Conservation (phyloP, 1,140 invertebrate genomes). For the Eupristina koningsbergeri region DNA sequence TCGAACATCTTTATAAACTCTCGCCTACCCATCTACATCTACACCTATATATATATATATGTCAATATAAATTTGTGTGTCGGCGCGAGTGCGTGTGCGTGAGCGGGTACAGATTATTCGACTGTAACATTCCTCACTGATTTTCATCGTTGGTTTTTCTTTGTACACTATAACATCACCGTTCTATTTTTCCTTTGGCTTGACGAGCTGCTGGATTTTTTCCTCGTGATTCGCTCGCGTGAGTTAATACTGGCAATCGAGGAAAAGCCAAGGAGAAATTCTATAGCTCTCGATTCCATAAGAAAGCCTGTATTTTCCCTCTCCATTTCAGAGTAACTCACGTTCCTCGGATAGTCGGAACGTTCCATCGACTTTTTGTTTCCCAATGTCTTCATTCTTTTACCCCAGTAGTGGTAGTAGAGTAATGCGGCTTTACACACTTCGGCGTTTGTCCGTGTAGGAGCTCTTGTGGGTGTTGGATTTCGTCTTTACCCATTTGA, state of each 20-base stretch:
- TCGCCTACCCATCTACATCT: neutral
- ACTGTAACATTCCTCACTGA: constrained; percentile 41
- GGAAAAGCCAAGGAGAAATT: constrained; percentile 39
- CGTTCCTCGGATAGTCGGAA: neutral
- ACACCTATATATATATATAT: neutral
- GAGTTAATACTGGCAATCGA: constrained; percentile 25
- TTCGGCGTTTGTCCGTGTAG: too few relatives aligned
- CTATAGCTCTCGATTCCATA: constrained; percentile 41
- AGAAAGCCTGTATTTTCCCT: neutral
- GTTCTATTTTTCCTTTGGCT: neutral
- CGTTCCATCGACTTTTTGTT: neutral
- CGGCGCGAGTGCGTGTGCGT: too few relatives aligned
- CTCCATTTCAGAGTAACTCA: neutral
- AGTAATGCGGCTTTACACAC: neutral
- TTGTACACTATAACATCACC: neutral
- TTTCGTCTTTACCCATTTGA: neutral
- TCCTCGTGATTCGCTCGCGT: constrained; percentile 12
- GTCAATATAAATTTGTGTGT: neutral
- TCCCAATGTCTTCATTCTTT: neutral
- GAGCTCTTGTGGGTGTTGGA: neutral
- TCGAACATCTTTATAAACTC: neutral
- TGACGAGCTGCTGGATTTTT: constrained; percentile 36
- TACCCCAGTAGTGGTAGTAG: neutral
- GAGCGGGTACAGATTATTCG: constrained; percentile 21
- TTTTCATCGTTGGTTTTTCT: constrained; percentile 21